These are phyloP conservation scores for Tarsius wallacei DNA, from an alignment of 2,797 vertebrate species.

Conservation along the genomic window DNA sequence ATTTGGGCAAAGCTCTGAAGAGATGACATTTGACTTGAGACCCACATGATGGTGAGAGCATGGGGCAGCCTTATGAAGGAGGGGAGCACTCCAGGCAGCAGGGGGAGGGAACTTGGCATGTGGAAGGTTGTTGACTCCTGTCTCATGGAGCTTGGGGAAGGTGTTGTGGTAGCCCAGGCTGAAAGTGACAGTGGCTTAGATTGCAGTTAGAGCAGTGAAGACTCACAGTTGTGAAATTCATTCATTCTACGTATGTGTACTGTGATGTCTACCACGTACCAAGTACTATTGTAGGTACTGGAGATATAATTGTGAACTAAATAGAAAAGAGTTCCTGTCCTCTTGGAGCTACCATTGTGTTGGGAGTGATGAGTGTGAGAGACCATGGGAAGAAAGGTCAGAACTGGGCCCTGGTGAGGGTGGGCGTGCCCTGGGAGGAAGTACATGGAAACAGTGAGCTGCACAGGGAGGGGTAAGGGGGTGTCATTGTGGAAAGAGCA, in stretches of 20 bases:
- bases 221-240: background rate
- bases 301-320: background rate
- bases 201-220: background rate
- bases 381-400: background rate
- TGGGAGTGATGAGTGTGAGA: background rate
- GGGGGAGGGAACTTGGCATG: background rate
- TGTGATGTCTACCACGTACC: rapidly evolving
- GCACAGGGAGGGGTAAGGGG: background rate
- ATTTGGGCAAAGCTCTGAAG: background rate
- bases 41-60: background rate
- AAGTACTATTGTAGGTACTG: background rate
- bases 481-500: background rate
- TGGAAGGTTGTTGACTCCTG: background rate
- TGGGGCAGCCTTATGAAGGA: background rate
- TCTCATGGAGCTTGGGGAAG: background rate
- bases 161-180: background rate
- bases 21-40: background rate
- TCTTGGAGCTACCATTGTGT: background rate
- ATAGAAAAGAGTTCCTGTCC: background rate
- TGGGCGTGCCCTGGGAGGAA: background rate
- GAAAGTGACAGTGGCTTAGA: background rate
- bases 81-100: background rate
- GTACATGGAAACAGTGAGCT: too few species aligned
- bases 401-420: background rate
- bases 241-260: rapidly evolving